phyloP scores from a whole-genome alignment of 2,113 vertebrate genomes.

The Dendropsophus ebraccatus region DNA sequence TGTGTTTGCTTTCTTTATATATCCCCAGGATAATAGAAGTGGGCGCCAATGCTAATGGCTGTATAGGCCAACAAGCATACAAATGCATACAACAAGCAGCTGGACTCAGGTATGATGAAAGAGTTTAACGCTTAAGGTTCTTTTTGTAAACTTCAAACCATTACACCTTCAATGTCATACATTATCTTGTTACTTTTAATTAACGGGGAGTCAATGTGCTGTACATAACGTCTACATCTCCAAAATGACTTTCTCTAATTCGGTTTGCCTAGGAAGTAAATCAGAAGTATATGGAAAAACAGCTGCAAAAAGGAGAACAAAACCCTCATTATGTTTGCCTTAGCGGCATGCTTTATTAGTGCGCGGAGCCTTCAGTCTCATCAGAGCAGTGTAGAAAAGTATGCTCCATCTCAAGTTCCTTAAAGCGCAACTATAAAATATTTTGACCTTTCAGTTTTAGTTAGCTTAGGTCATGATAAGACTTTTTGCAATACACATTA shows the following conservation, averaged over 20 bases:
- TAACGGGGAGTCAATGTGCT: constrained; percentile 17
- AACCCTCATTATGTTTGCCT: not conserved
- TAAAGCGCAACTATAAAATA: no score
- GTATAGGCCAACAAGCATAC: not conserved
- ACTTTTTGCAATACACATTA: no score
- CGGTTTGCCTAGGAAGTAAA: not conserved
- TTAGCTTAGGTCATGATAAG: no score
- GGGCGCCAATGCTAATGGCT: not conserved
- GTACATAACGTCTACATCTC: constrained; percentile 41
- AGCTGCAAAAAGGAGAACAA: not conserved
- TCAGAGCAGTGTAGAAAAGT: not conserved
- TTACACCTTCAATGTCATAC: constrained; percentile 10
- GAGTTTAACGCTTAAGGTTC: not conserved
- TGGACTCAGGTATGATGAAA: not conserved
- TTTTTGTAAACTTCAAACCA: not conserved
- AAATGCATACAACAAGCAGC: constrained; percentile 14
- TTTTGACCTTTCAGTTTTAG: no score
- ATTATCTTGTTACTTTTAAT: constrained; percentile 53
- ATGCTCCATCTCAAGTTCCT: no score
- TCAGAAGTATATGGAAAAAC: constrained; percentile 12
- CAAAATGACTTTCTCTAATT: not conserved
- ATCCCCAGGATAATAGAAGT: not conserved
- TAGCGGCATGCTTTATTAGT: not conserved
- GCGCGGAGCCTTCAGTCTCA: no score
- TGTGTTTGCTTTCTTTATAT: not conserved